These are phyloP conservation scores for Raja brachyura DNA, from an alignment of 2,113 vertebrate species.

Conservation along the genomic window DNA sequence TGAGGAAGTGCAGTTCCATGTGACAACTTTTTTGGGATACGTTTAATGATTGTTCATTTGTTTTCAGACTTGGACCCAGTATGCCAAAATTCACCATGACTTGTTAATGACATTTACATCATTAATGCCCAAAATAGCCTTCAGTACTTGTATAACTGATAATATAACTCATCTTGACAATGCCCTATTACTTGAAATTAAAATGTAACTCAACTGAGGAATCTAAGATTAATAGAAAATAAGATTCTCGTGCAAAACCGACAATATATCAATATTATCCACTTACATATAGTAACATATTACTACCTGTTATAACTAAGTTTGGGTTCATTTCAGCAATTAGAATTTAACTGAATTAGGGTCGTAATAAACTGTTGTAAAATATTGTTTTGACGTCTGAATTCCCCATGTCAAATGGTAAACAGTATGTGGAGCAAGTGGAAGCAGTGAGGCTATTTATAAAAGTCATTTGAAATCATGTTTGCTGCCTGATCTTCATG, in stretches of 20 bases:
- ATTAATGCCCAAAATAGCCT: background rate
- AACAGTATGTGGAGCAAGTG: background rate
- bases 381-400: background rate
- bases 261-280: background rate
- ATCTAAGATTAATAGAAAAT: background rate
- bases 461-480: constrained; percentile 9
- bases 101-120: background rate
- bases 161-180: background rate
- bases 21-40: background rate
- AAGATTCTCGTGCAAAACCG: background rate
- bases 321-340: background rate
- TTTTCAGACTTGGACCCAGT: background rate
- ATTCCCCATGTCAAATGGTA: background rate
- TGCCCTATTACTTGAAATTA: background rate
- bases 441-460: background rate
- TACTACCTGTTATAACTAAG: background rate
- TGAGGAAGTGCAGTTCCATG: background rate
- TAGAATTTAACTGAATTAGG: background rate
- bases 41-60: no score
- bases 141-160: background rate
- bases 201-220: no score
- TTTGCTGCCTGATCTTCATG: background rate
- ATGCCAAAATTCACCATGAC: background rate
- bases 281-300: background rate
- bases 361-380: background rate